A percentile compares a stretch with the other conserved stretches of the same genome.
phyloP scores from a whole-genome alignment of 2,797 vertebrate species.

The Bryconaethiops microstoma region DNA sequence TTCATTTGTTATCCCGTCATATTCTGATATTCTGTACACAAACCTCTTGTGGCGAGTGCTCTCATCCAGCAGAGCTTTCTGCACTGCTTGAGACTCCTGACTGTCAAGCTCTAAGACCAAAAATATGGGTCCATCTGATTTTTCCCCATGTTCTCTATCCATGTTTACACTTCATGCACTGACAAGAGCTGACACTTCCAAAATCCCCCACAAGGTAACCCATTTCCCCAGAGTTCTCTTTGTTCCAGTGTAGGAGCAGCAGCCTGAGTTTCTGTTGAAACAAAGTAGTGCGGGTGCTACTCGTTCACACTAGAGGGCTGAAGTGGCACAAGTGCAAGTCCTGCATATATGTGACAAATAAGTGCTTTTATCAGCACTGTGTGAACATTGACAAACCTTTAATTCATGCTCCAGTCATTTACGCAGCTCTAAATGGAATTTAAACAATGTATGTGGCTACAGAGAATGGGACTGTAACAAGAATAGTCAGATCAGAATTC shows the following conservation, averaged over 20 bases:
- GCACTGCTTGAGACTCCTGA: conserved; percentile 48
- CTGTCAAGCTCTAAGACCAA: conserved; percentile 43
- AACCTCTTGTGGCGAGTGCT: background rate
- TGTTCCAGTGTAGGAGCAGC: conserved; percentile 70
- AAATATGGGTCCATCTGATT: conserved; percentile 42
- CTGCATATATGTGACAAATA: background rate
- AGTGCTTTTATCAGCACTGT: background rate
- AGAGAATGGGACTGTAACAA: background rate
- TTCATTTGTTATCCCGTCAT: conserved; percentile 10
- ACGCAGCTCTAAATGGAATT: background rate
- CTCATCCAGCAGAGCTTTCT: conserved; percentile 19
- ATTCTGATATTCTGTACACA: conserved; percentile 4
- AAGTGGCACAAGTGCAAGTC: background rate
- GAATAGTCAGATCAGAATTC: background rate
- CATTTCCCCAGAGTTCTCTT: conserved; percentile 70
- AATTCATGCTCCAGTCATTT: background rate
- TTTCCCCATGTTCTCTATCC: conserved; percentile 58
- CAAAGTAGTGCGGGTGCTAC: conserved; percentile 35
- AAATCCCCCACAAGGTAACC: conserved; percentile 64
- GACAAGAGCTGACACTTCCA: conserved; percentile 63
- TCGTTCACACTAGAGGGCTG: background rate
- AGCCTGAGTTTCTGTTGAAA: conserved; percentile 63
- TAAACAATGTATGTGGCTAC: background rate
- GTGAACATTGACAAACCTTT: background rate
- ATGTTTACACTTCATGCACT: conserved; percentile 60